A percentile compares a stretch with the other conserved stretches of the same genome.
Conservation (phyloP, 53 echinoderm and acorn worm species). For the Apostichopus leukothele region DNA sequence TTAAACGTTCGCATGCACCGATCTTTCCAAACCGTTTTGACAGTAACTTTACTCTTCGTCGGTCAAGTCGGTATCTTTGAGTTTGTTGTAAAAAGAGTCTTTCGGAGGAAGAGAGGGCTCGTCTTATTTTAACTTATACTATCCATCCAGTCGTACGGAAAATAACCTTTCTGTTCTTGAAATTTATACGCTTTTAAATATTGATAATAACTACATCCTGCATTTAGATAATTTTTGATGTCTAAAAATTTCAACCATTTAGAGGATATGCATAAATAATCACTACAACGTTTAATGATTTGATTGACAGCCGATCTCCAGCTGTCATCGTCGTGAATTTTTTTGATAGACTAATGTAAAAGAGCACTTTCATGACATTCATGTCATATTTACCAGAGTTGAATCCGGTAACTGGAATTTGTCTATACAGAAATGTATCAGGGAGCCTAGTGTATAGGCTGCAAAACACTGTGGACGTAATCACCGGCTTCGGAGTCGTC, state of each 20-base stretch:
- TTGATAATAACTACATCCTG: background rate
- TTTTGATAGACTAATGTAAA: slow-evolving; percentile 3
- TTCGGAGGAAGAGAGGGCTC: background rate
- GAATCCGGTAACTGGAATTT: slow-evolving; percentile 35
- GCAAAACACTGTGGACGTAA: background rate
- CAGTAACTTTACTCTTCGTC: slow-evolving; percentile 42
- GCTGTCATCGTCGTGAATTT: background rate
- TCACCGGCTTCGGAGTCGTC: background rate
- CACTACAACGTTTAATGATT: slow-evolving; percentile 15
- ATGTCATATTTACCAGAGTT: slow-evolving; percentile 41
- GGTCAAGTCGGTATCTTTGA: slow-evolving; percentile 22
- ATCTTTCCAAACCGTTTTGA: background rate
- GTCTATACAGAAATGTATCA: background rate
- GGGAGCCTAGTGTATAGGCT: slow-evolving; percentile 7
- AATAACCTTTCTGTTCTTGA: slow-evolving; percentile 22
- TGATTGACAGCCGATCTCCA: background rate
- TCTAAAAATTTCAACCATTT: slow-evolving; percentile 39
- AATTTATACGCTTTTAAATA: slow-evolving; percentile 25
- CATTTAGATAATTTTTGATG: slow-evolving; percentile 13
- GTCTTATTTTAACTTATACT: background rate
- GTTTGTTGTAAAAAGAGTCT: slow-evolving; percentile 36
- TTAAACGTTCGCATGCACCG: slow-evolving; percentile 32
- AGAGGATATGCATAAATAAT: slow-evolving; percentile 5
- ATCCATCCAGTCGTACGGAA: slow-evolving; percentile 20
- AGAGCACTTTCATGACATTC: background rate